phyloP scores from a whole-genome alignment of 2,113 vertebrate species.

The Psophia crepitans region DNA sequence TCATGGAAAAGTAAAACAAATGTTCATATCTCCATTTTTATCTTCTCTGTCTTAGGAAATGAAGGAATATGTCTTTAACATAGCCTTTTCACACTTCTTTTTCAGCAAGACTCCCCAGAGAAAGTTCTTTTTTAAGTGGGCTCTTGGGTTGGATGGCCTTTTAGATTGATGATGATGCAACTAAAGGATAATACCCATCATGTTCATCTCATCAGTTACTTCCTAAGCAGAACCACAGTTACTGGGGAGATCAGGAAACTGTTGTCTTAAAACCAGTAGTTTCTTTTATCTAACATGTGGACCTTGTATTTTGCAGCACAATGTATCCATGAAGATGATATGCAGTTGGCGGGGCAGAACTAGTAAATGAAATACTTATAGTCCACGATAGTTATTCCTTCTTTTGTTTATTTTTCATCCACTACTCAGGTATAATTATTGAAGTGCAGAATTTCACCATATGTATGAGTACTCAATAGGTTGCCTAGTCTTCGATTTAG shows the following conservation, averaged over 20 bases:
- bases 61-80: background rate
- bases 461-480: background rate
- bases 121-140: background rate
- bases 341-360: background rate
- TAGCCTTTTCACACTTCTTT: background rate
- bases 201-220: background rate
- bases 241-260: background rate
- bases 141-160: background rate
- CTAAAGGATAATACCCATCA: background rate
- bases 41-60: background rate
- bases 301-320: background rate
- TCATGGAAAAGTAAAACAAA: background rate
- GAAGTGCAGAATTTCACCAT: background rate
- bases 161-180: background rate
- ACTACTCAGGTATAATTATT: background rate
- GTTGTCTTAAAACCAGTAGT: background rate
- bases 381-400: background rate
- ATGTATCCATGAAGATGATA: background rate
- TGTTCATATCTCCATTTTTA: background rate
- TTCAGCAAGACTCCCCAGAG: background rate
- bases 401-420: background rate
- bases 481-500: background rate
- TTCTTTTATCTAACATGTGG: background rate
- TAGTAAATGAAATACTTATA: background rate
- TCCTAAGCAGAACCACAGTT: background rate